Base-by-base conservation (phyloP, 2,888 invertebrate species). In the Nephrotoma guestfalica region DNA sequence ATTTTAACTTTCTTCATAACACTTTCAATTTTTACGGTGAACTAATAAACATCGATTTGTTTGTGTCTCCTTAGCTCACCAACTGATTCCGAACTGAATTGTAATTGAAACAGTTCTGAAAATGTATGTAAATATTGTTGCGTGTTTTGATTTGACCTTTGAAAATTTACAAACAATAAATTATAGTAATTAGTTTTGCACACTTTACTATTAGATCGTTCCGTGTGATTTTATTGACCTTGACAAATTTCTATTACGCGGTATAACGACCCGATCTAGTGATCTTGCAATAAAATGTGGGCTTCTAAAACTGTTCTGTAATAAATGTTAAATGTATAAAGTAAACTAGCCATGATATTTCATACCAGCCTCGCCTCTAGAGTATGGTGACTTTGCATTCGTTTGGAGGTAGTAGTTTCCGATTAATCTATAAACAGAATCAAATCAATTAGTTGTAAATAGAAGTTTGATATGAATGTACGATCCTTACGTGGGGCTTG, bases 321-420 rank as follows among this genome's bases (percentile, higher is more conserved):
- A 51, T 51, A 51, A 51, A 51, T 51, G 6, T 51, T 13, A 47
- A 13, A 47, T 13, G 47, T 47, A 1, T 13, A 47, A 30, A 30
- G 9, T 13, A 4, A 47, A n/a, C 6, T 0, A 51, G 2, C n/a
- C 83, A 4, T 83, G 18, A 4, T 83, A 83, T 15, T 41, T 85
- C 15, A 15, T 85, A 41, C 84, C 85, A 3, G 2, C 9, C 11
- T 88, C 88, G 4, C 91, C 91, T 86, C 90, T 89, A 6, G 90
- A 91, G 88, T 88, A 91, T 0, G 91, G 91, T 13, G 88, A 88
- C 42, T 88, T 86, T 11, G 90, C 91, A 88, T 91, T 91, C 42
- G 91, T 91, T 90, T 90, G 91, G 88, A 91, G 89, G 88, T 89
- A 91, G 88, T 90, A 91, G 87, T 91, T 89, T 83, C 91, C 91